phyloP scores from a whole-genome alignment of 2,113 vertebrate genomes.

The Nothoprocta pentlandii region DNA sequence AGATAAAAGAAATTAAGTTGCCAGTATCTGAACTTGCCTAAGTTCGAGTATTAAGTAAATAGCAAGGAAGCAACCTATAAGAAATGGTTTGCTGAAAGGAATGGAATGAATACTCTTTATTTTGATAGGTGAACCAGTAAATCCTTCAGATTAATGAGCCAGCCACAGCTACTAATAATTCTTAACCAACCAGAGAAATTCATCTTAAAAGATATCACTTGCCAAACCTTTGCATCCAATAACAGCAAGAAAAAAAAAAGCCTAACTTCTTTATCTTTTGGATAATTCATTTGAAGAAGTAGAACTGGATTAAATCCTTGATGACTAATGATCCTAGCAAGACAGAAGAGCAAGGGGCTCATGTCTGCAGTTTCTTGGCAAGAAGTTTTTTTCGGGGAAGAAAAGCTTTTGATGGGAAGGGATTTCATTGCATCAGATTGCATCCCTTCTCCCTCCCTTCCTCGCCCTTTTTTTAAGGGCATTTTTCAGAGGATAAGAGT shows the following conservation, averaged over 20 bases:
- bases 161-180: slow-evolving; percentile 23
- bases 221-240: background rate
- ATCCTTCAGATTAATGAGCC: slow-evolving; percentile 2
- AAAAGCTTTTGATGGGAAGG: background rate
- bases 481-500: background rate
- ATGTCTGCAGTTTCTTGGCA: background rate
- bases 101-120: background rate
- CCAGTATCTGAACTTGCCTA: background rate
- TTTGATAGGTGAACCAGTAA: background rate
- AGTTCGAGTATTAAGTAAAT: background rate
- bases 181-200: background rate
- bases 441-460: no score
- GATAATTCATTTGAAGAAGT: background rate
- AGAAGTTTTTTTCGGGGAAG: background rate
- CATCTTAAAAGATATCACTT: background rate
- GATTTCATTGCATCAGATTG: background rate
- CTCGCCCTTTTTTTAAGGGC: background rate
- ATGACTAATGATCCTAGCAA: background rate
- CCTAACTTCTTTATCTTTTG: background rate
- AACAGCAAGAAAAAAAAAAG: background rate
- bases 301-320: background rate
- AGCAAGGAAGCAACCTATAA: background rate
- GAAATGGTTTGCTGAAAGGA: background rate
- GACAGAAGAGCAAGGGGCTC: background rate
- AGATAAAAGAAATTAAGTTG: background rate